phyloP scores from a whole-genome alignment of 1,140 invertebrate species.

The Drosophila biarmipes region DNA sequence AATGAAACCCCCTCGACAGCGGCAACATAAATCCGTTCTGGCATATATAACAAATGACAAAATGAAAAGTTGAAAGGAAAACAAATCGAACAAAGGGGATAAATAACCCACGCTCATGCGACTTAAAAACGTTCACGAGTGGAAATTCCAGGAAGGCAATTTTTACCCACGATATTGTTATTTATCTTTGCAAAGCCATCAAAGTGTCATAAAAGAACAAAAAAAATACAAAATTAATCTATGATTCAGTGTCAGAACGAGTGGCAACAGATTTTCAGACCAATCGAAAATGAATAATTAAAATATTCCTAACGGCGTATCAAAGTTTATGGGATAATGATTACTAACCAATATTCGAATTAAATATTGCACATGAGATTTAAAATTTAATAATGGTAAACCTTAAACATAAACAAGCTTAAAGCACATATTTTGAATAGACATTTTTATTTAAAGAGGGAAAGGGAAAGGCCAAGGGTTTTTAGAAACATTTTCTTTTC shows the following conservation, averaged over 20 bases:
- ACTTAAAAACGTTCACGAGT: slow-evolving; percentile 6
- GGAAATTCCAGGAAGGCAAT: slow-evolving; percentile 3
- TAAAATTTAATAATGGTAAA: neutral
- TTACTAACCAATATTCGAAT: slow-evolving; percentile 1
- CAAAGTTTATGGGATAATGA: slow-evolving; percentile 20
- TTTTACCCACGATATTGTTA: slow-evolving; percentile 6
- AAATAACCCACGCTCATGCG: neutral
- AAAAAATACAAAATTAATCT: slow-evolving; percentile 43
- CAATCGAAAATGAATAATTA: slow-evolving; percentile 39
- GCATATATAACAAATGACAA: slow-evolving; percentile 36
- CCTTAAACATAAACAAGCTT: no score
- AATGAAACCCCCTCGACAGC: slow-evolving; percentile 18
- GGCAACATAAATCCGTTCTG: slow-evolving; percentile 46
- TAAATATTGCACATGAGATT: neutral
- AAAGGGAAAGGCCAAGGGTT: no score
- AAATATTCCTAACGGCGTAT: slow-evolving; percentile 10
- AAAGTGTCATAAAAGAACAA: slow-evolving; percentile 53
- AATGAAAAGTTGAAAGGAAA: slow-evolving; percentile 25
- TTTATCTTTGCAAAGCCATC: slow-evolving; percentile 33
- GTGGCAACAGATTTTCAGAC: slow-evolving; percentile 53
- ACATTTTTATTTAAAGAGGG: no score
- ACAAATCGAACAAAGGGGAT: slow-evolving; percentile 23
- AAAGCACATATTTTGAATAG: no score
- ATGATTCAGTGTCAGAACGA: slow-evolving; percentile 38
- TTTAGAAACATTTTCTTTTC: no score